These are phyloP conservation scores for Alosa alosa DNA, from an alignment of 2,113 vertebrate species.

Conservation along the genomic window DNA sequence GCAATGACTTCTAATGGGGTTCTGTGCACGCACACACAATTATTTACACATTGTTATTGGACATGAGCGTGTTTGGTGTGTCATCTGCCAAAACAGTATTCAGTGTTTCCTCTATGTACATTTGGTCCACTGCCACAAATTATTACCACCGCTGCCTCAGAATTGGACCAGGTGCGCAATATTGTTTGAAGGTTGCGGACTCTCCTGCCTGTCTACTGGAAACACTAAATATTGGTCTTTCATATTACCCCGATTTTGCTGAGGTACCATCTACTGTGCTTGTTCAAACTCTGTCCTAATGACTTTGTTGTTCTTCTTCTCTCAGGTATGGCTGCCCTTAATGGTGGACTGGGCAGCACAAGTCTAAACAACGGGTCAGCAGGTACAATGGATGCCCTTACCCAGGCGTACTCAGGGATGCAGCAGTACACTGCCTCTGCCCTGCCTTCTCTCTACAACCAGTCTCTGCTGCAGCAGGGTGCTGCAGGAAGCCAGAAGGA, in stretches of 20 bases:
- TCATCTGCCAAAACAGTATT: no score
- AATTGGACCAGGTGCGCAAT: no score
- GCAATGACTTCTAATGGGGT: no score
- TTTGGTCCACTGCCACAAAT: no score
- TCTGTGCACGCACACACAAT: no score
- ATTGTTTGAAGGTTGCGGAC: no score
- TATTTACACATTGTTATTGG: no score
- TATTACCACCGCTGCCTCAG: no score
- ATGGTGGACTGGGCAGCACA: constrained; percentile 91
- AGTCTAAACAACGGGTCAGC: constrained; percentile 90
- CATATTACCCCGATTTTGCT: neutral
- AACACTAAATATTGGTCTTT: no score
- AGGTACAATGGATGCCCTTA: constrained; percentile 95
- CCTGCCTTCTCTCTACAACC: constrained; percentile 94
- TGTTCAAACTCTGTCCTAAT: constrained; percentile 71
- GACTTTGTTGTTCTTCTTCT: constrained; percentile 89
- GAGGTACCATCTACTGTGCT: neutral
- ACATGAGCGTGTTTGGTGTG: no score
- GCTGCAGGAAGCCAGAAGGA: constrained; percentile 97
- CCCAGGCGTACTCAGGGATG: constrained; percentile 98
- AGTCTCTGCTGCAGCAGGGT: constrained; percentile 90
- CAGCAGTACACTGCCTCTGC: constrained; percentile 97
- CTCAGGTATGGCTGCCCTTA: constrained; percentile 95
- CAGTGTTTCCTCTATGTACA: no score
- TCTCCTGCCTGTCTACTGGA: no score